Percentiles rank a stretch among this genome's conserved stretches.
Conservation (phyloP, 2,797 vertebrate genomes). For the Pseudomugil tenellus region DNA sequence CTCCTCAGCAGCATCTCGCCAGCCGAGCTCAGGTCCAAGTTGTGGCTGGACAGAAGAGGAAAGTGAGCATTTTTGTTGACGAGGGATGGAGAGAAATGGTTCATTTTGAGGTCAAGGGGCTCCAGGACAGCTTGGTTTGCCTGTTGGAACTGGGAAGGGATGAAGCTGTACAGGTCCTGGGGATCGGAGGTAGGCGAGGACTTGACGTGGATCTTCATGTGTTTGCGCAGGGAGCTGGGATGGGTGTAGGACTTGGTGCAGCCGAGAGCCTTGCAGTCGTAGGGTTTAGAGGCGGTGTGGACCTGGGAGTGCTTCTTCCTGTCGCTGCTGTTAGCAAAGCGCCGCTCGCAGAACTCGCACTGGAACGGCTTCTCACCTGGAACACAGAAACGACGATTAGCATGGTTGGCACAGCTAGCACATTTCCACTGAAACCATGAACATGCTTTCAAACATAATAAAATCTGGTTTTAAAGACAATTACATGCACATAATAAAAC, state of each 20-base stretch:
- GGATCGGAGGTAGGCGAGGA: constrained; percentile 88
- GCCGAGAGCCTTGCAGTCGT: constrained; percentile 96
- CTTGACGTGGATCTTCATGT: constrained; percentile 98
- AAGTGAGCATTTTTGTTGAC: constrained; percentile 48
- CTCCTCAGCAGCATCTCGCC: constrained; percentile 68
- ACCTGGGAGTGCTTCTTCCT: constrained; percentile 98
- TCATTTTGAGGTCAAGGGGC: constrained; percentile 78
- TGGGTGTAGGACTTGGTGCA: constrained; percentile 96
- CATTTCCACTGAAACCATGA: too few species aligned
- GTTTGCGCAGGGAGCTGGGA: constrained; percentile 94
- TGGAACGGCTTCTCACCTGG: constrained; percentile 99
- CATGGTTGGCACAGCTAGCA: too few species aligned
- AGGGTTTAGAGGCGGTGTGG: constrained; percentile 97
- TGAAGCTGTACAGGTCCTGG: constrained; percentile 80
- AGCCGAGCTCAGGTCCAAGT: constrained; percentile 46
- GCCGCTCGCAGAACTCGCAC: constrained; percentile 97
- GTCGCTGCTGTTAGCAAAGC: constrained; percentile 98
- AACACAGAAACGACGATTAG: constrained; percentile 54
- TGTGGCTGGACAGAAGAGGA: constrained; percentile 55
- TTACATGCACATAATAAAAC: too few species aligned
- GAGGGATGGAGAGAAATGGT: constrained; percentile 62
- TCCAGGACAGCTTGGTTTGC: constrained; percentile 66
- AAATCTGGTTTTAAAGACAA: too few species aligned
- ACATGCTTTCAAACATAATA: too few species aligned
- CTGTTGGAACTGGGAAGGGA: constrained; percentile 62